phyloP scores from a whole-genome alignment of 2,113 vertebrate genomes.

The Elephantulus edwardii region DNA sequence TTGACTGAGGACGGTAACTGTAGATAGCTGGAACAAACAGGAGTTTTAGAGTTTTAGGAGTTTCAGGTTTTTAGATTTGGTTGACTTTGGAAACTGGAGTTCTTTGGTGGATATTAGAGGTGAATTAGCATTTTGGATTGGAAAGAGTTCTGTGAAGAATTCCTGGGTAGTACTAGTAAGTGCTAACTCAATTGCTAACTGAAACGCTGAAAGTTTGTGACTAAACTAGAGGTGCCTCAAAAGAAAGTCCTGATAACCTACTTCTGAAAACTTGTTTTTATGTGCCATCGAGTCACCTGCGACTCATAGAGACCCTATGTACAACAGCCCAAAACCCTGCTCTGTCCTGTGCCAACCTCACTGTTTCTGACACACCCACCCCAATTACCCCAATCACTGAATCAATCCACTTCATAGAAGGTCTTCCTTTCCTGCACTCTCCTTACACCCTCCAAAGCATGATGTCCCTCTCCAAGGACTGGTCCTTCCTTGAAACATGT shows the following conservation, averaged over 20 bases:
- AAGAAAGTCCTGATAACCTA: neutral
- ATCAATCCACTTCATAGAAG: no score
- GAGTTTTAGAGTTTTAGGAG: no score
- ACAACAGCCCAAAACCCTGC: no score
- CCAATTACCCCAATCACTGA: no score
- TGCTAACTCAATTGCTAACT: neutral
- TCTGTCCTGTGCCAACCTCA: no score
- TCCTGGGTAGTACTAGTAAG: neutral
- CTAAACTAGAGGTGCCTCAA: neutral
- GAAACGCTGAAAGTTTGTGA: neutral
- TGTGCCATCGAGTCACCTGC: no score
- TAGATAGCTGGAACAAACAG: conserved; percentile 67
- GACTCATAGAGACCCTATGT: no score
- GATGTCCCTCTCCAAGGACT: no score
- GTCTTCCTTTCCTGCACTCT: no score
- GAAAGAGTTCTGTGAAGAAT: neutral
- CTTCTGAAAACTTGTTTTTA: neutral
- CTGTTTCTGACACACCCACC: no score
- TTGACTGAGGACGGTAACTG: conserved; percentile 64
- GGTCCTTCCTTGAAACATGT: no score
- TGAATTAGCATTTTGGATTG: conserved; percentile 21
- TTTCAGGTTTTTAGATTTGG: conserved; percentile 66
- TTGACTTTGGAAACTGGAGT: conserved; percentile 64
- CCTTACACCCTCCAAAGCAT: no score
- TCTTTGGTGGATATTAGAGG: neutral